Percentiles rank a stretch among this genome's conserved stretches.
These are phyloP conservation scores for Halcyon senegalensis DNA, from an alignment of 2,113 vertebrate genomes.

Conservation along the genomic window DNA sequence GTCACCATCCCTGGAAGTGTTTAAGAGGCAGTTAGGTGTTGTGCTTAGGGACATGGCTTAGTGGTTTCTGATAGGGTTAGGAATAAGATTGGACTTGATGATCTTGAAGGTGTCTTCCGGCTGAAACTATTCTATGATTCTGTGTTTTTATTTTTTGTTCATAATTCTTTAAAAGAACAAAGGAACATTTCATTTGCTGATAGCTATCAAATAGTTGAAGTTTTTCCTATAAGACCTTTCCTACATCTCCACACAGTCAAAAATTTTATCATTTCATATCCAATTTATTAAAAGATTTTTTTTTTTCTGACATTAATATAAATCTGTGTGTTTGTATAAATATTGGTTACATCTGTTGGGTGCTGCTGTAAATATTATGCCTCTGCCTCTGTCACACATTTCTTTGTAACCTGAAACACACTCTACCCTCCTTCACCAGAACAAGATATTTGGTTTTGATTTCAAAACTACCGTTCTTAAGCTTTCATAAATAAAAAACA, in stretches of 20 bases:
- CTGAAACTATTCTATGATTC: too few species aligned
- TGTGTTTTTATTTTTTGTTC: not conserved
- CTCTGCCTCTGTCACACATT: not conserved
- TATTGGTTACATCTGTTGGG: not conserved
- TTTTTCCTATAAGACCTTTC: not conserved
- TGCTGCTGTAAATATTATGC: not conserved
- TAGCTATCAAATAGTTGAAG: not conserved
- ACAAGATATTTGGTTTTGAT: not conserved
- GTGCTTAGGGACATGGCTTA: too few species aligned
- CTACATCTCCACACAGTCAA: not conserved
- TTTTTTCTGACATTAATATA: not conserved
- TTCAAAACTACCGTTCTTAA: not conserved
- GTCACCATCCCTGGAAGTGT: too few species aligned
- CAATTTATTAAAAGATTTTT: not conserved
- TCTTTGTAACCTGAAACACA: not conserved
- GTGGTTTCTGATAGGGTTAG: too few species aligned
- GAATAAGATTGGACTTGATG: too few species aligned
- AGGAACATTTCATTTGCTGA: not conserved
- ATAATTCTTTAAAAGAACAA: not conserved
- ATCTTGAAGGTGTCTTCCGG: too few species aligned
- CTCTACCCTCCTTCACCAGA: not conserved
- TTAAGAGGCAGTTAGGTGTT: too few species aligned
- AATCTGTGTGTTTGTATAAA: not conserved
- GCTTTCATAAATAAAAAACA: not conserved
- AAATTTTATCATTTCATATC: not conserved